Base-by-base conservation (phyloP, 2,113 vertebrate genomes). In the Corvus cornix region DNA sequence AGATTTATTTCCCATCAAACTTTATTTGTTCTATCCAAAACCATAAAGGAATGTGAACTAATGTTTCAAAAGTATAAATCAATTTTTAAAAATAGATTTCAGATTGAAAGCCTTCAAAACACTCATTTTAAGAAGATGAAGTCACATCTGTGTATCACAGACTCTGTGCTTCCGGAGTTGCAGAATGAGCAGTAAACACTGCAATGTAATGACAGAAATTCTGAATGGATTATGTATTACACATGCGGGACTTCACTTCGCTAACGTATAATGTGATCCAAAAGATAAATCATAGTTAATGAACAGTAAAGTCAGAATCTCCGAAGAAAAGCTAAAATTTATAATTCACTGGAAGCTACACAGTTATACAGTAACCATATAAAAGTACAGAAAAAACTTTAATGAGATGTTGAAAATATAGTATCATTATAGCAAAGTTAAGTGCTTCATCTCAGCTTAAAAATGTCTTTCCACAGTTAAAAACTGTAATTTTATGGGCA, bases 191-290 rank as follows among this genome's bases (percentile, higher is more conserved):
- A 78, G 66, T 16, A 64, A 67, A 52, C 30, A 63, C 1, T 16
- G 30, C 26, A 77, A 37, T 2, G 9, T 26, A 23, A 27, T 22
- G 20, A 86, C 24, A 20, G 33, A 81, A 91, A 86, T 70, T 67
- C 26, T 67, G 49, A 87, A 87, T 15, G 37, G n/a, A 74, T 74
- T 33, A 89, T 56, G 59, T 80, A 37, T 49, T 27, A 81, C 23
- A 63, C 19, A 37, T 7, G 6, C 2, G 8, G 30, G 30, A 30
- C 33, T 67, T 75, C 22, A 30, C 11, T 63, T 73, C 0, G 2
- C 68, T 63, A 75, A 58, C 1, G 1, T 43, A 62, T 15, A 67
- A 35, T 17, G 48, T 17, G 24, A 77, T 79, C 11, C 62, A 46
- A 74, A 90, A 55, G 52, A 86, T 7, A 79, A 86, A 83, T 66